phyloP scores from a whole-genome alignment of 2,888 invertebrate species.

The Drosophila barbarae region DNA sequence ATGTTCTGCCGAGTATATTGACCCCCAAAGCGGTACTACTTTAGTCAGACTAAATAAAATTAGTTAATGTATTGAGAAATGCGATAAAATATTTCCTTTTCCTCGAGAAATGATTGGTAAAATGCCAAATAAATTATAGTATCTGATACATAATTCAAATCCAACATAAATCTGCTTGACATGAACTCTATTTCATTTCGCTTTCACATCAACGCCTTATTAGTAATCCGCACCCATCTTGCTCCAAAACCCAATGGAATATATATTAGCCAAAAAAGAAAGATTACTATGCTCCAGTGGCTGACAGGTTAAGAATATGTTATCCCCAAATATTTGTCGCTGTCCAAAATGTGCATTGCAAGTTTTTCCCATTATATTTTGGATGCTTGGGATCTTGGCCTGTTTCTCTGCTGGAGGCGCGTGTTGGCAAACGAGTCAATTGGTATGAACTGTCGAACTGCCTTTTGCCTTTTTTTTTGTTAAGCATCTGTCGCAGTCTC shows the following conservation, averaged over 20 bases:
- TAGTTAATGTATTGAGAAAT: neutral
- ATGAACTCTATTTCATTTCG: conserved; percentile 8
- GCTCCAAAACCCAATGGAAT: conserved; percentile 1
- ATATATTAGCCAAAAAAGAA: neutral
- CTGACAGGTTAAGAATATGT: conserved; percentile 33
- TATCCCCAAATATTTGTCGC: conserved; percentile 33
- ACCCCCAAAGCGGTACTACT: neutral
- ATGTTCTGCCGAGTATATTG: neutral
- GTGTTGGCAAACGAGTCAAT: conserved; percentile 72
- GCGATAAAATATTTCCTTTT: conserved; percentile 1
- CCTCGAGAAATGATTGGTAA: neutral
- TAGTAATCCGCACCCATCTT: conserved; percentile 4
- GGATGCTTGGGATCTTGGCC: conserved; percentile 1
- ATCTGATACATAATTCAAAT: conserved; percentile 11
- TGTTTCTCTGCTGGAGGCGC: conserved; percentile 34
- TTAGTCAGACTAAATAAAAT: neutral
- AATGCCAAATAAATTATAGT: conserved; percentile 2
- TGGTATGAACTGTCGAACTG: conserved; percentile 64
- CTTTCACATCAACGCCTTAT: conserved; percentile 9
- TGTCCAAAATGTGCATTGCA: conserved; percentile 25
- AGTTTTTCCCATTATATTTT: conserved; percentile 18
- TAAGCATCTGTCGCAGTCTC: conserved; percentile 22
- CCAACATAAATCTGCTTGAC: neutral
- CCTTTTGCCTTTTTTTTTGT: conserved; percentile 27
- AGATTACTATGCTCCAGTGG: conserved; percentile 6